A percentile compares a stretch with the other conserved stretches of the same genome.
phyloP scores from a whole-genome alignment of 2,888 invertebrate genomes.

The Dynastes hyllus region DNA sequence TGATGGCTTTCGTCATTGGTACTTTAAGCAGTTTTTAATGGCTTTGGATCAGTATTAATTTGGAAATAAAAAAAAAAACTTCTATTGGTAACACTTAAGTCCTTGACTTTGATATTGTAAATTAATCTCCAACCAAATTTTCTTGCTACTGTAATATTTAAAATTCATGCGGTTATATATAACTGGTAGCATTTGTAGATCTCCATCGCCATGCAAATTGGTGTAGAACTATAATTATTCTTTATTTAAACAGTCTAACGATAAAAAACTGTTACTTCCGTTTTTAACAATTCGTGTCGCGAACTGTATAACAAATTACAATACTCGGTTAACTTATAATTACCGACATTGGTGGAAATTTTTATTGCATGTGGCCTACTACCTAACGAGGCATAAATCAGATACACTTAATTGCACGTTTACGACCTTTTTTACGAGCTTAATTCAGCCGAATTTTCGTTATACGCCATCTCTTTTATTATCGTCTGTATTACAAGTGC shows the following conservation, averaged over 20 bases:
- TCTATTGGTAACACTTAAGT: too few species aligned
- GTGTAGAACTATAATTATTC: neutral
- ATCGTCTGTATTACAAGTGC: conserved; percentile 28
- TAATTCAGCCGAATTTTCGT: conserved; percentile 44
- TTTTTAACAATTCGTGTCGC: conserved; percentile 17
- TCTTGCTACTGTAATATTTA: too few species aligned
- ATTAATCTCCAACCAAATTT: too few species aligned
- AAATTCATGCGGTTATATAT: too few species aligned
- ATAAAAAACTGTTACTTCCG: conserved; percentile 27
- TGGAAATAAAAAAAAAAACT: too few species aligned
- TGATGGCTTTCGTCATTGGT: too few species aligned
- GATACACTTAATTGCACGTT: conserved; percentile 46
- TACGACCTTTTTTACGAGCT: conserved; percentile 42
- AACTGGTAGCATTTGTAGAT: too few species aligned
- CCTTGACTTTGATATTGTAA: too few species aligned
- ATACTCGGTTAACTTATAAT: conserved; percentile 43
- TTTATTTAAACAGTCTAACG: neutral
- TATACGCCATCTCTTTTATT: conserved; percentile 41
- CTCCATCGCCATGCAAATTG: conserved; percentile 1
- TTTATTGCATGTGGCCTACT: conserved; percentile 45
- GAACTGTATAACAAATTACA: conserved; percentile 31
- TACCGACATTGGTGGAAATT: conserved; percentile 43
- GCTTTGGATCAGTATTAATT: too few species aligned
- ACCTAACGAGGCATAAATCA: conserved; percentile 47
- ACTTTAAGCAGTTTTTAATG: too few species aligned